Conservation (phyloP, 92 coral and sea anemone species). For the Paramuricea clavata region DNA sequence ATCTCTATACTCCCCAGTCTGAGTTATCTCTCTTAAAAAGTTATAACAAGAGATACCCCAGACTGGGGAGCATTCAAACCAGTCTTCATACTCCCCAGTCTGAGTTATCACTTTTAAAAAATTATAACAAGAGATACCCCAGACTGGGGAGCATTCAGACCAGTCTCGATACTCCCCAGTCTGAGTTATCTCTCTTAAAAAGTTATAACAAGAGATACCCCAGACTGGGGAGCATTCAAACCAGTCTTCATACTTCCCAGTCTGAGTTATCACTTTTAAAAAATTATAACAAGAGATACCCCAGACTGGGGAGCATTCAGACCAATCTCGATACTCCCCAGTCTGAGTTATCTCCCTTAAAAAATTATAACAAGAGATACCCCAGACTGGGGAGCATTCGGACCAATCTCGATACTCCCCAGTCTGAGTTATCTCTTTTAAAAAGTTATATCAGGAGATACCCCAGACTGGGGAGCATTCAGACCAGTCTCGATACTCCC, state of each 20-base stretch:
- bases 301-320: background rate
- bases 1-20: conserved; percentile 2
- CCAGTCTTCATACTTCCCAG: too few relatives aligned
- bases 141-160: conserved; percentile 16
- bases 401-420: background rate
- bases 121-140: background rate
- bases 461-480: background rate
- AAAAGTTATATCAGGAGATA: background rate
- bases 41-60: background rate
- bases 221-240: too few relatives aligned
- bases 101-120: background rate
- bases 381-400: background rate
- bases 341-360: background rate
- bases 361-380: background rate
- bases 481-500: background rate
- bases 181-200: background rate
- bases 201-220: too few relatives aligned
- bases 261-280: too few relatives aligned
- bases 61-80: conserved; percentile 6
- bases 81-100: background rate
- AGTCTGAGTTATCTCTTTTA: background rate
- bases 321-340: background rate
- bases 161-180: conserved; percentile 7
- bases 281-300: background rate
- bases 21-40: background rate